A percentile compares a stretch with the other conserved stretches of the same genome.
Evolutionary conservation across 2,797 vertebrate species (phyloP).

Genomic region (Novumbra hubbsi): DNA sequence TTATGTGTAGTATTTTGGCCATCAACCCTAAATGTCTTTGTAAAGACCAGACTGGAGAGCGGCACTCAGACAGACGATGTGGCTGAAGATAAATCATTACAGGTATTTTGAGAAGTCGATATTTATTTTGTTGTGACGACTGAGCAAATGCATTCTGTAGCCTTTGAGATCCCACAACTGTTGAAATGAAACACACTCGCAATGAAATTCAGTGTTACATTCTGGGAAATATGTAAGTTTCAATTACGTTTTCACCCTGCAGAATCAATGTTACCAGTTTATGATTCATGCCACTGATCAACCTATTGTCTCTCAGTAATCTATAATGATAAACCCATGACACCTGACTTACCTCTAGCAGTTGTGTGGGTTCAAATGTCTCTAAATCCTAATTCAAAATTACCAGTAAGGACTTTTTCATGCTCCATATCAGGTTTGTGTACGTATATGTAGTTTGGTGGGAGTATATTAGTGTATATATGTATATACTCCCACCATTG

Average conservation of each 20-base stretch:
- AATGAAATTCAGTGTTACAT: background rate
- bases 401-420: background rate
- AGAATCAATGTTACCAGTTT: background rate
- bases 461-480: too few relatives aligned
- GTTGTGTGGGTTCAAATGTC: background rate
- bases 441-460: too few relatives aligned
- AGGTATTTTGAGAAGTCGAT: slow-evolving; percentile 46
- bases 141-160: background rate
- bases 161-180: background rate
- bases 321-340: background rate
- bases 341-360: background rate
- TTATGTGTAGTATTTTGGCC: slow-evolving; percentile 54
- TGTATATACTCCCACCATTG: too few relatives aligned
- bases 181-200: background rate
- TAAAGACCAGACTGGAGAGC: slow-evolving; percentile 47
- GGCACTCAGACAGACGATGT: slow-evolving; percentile 70
- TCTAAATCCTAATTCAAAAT: background rate
- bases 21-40: slow-evolving; percentile 18
- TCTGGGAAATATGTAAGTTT: background rate
- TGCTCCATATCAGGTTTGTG: background rate
- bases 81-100: background rate
- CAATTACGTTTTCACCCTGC: background rate
- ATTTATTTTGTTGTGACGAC: background rate
- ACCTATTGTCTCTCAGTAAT: background rate
- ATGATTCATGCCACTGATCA: background rate